Evolutionary conservation across 2,113 vertebrate species (phyloP), one percentile per base, ranked within the genome.

Genomic region (Pteropus alecto): DNA sequence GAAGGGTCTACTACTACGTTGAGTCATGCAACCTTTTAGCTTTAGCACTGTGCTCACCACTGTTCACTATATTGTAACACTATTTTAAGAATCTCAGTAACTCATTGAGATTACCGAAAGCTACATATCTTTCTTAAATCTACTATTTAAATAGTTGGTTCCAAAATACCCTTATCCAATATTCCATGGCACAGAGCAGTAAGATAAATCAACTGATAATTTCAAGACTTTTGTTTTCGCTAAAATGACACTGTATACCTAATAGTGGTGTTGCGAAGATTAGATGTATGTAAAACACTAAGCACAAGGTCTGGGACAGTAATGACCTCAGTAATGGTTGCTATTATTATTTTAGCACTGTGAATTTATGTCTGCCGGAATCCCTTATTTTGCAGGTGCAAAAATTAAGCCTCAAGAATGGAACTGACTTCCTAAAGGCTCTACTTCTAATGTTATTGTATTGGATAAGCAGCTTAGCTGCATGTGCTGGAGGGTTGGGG

Each of bases 301-400:
- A 90, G 65, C 63, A 48, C 54, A 51, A 24, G 11, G 83, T 95
- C 61, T 24, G 43, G 84, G 76, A 30, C 63, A 41, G 73, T 33
- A 21, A 30, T 51, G 70, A 51, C 56, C 70, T 91, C 51, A 33
- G 90, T 10, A 46, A 70, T 4, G 68, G 88, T 46, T 24, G 51
- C 76, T 83, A 12, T 70, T 41, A 70, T 83, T 79, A 89, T 74
- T 85, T 90, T 51, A 93, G 83, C 22, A 46, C 30, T 10, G 85
- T 79, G 79, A 84, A 83, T 35, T 56, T 87, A 63, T 7, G 65
- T 81, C 1, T 5, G 71, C 73, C 82, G 60, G 54, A 87, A 97
- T 83, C 89, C 48, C 82, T 90, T 65, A 74, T 81, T 65, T 86
- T 89, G 92, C 85, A 94, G 86, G 94, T 97, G 96, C 94, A 95